Evolutionary conservation across 2,797 vertebrate genomes (phyloP), one percentile per base, ranked within the genome.

Genomic region (Anas georgica): DNA sequence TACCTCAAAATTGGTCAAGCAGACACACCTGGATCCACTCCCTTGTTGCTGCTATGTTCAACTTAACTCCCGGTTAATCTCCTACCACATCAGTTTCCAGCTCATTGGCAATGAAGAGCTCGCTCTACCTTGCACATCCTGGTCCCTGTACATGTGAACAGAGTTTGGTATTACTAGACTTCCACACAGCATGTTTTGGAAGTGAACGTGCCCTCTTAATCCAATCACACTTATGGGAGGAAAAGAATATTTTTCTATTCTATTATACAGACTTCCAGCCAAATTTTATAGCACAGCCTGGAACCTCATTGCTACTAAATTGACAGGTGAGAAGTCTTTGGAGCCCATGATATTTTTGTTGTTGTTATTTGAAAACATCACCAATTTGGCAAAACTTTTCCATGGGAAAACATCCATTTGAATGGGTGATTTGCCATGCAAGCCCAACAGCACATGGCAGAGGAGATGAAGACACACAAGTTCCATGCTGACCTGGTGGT

Each of bases 361-460:
- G 5, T 67, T 67, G 6, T 69, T 28, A 12, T 54, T n/a, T 6
- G 17, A 56, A 75, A 37, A 17, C 14, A 14, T 29, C 75, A 45
- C 23, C 3, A 8, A 29, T 48, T 63, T 55, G 60, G 48, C 35
- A 72, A 14, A 6, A 11, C 5, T 46, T 91, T 67, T 72, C 62
- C 62, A 16, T 13, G 6, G 26, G 43, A 67, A 88, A 90, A 18
- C 46, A 46, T n/a, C 17, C 43, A 9, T 50, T 48, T 9, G 14
- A 69, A 3, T 0, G 2, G 28, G 33, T 15, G 50, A 58, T 45
- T 45, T 1, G 4, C 55, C n/a, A 22, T 28, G 43, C 31, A n/a
- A 75, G 45, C 28, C 0, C 0, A 4, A 13, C 54, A 37, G 81
- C 0, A 0, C 15, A 48, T 16, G 5, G 2, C 14, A 41, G 29